These are phyloP conservation scores for Echiichthys vipera DNA, from an alignment of 2,797 vertebrate genomes.

Conservation along the genomic window DNA sequence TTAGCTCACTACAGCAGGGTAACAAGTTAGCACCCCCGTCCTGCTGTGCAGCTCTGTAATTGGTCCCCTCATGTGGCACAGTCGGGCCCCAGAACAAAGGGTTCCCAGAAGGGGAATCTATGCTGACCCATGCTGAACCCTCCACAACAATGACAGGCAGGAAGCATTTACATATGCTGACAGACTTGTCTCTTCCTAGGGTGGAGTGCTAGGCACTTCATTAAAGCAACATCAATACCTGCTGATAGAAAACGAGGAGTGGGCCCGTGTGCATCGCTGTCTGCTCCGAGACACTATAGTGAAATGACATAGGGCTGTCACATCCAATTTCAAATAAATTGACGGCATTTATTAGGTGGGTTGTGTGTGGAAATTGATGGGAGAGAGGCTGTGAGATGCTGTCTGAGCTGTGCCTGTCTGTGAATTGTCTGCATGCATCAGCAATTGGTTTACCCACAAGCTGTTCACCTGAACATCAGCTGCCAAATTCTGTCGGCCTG, in stretches of 20 bases:
- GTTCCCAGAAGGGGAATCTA: slow-evolving; percentile 84
- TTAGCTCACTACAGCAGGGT: slow-evolving; percentile 84
- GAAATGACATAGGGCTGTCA: slow-evolving; percentile 80
- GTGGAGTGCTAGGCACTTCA: slow-evolving; percentile 82
- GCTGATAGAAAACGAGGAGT: slow-evolving; percentile 81
- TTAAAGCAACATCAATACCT: slow-evolving; percentile 87
- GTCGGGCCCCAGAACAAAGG: slow-evolving; percentile 85
- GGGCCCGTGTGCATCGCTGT: slow-evolving; percentile 73
- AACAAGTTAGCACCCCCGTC: slow-evolving; percentile 85
- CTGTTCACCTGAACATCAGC: slow-evolving; percentile 82
- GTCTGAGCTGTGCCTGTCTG: slow-evolving; percentile 60
- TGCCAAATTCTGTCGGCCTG: slow-evolving; percentile 68
- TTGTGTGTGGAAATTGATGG: slow-evolving; percentile 75
- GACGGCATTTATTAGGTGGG: slow-evolving; percentile 76
- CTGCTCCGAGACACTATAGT: slow-evolving; percentile 66
- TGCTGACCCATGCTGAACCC: slow-evolving; percentile 85
- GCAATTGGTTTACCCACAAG: slow-evolving; percentile 80
- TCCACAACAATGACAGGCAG: slow-evolving; percentile 83
- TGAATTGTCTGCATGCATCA: slow-evolving; percentile 76
- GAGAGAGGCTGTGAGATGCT: slow-evolving; percentile 62
- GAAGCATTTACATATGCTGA: slow-evolving; percentile 87
- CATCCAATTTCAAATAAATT: slow-evolving; percentile 80
- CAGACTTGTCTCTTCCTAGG: slow-evolving; percentile 82
- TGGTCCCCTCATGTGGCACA: slow-evolving; percentile 86
- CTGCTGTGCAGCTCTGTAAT: slow-evolving; percentile 84